phyloP scores from a whole-genome alignment of 64 coral and sea anemone genomes.

The Stylophora pistillata region DNA sequence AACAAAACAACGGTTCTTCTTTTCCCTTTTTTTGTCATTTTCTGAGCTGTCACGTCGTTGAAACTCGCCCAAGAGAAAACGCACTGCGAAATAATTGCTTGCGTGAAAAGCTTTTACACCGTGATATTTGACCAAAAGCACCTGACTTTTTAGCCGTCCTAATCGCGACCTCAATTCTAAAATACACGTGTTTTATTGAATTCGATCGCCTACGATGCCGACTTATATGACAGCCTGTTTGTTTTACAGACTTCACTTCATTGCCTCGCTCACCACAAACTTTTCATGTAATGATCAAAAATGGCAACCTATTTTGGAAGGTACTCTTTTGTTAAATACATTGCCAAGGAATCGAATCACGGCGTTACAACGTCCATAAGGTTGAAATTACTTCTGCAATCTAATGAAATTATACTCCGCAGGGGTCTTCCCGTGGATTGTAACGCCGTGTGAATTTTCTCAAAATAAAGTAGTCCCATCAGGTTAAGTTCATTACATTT shows the following conservation, averaged over 20 bases:
- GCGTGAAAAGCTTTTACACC: neutral
- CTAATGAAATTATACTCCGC: neutral
- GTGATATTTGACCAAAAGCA: slow-evolving; percentile 43
- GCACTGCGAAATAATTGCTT: neutral
- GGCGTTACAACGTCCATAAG: neutral
- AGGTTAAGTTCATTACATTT: neutral
- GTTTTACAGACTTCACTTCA: slow-evolving; percentile 17
- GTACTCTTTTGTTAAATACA: neutral
- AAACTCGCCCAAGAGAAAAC: slow-evolving; percentile 12
- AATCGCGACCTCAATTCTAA: slow-evolving; percentile 18
- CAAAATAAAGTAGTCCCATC: neutral
- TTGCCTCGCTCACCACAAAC: neutral
- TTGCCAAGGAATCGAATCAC: neutral
- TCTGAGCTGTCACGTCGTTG: neutral
- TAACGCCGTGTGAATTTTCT: slow-evolving; percentile 12
- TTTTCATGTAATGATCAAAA: neutral
- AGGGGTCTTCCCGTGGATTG: neutral
- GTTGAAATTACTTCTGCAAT: slow-evolving; percentile 4
- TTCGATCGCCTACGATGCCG: slow-evolving; percentile 19
- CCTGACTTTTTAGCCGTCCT: slow-evolving; percentile 18
- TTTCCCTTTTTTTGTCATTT: neutral
- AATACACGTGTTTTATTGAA: slow-evolving; percentile 46
- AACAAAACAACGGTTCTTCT: neutral
- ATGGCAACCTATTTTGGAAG: neutral
- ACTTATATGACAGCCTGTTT: slow-evolving; percentile 37